Conservation (phyloP, 2,113 vertebrate species). For the Chaetodon auriga region DNA sequence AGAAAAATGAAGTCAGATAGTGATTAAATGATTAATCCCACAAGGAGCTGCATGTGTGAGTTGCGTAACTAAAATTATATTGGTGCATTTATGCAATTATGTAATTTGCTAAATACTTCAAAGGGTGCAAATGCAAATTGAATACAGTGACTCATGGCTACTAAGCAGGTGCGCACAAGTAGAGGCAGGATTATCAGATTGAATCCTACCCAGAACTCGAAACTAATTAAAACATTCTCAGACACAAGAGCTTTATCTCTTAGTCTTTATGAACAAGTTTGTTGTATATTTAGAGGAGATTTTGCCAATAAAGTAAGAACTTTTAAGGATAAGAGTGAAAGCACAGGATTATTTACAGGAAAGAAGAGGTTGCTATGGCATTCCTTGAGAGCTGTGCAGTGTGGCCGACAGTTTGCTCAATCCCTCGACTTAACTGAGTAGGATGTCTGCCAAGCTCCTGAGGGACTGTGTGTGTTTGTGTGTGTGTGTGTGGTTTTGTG, state of each 20-base stretch:
- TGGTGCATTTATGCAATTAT: conserved; percentile 58
- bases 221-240: conserved; percentile 62
- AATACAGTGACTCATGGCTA: conserved; percentile 47
- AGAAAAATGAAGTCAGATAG: conserved; percentile 53
- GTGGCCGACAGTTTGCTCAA: conserved; percentile 43
- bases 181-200: conserved; percentile 46
- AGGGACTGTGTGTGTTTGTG: conserved; percentile 7
- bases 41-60: conserved; percentile 22
- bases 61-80: conserved; percentile 43
- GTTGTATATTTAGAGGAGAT: conserved; percentile 37
- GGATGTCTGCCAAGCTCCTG: conserved; percentile 41
- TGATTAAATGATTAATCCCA: conserved; percentile 52
- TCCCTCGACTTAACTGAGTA: conserved; percentile 52
- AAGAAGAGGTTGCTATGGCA: conserved; percentile 8
- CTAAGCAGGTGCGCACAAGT: conserved; percentile 23
- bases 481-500: background rate
- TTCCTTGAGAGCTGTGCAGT: conserved; percentile 1
- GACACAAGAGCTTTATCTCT: conserved; percentile 39
- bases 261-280: conserved; percentile 33
- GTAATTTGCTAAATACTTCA: conserved; percentile 53
- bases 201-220: conserved; percentile 29
- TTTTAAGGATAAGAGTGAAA: conserved; percentile 25
- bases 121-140: conserved; percentile 49
- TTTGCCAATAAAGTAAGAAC: conserved; percentile 23
- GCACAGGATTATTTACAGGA: conserved; percentile 12